These are phyloP conservation scores for Tetramorium alpestre DNA, from an alignment of 1,140 invertebrate species.

Conservation along the genomic window DNA sequence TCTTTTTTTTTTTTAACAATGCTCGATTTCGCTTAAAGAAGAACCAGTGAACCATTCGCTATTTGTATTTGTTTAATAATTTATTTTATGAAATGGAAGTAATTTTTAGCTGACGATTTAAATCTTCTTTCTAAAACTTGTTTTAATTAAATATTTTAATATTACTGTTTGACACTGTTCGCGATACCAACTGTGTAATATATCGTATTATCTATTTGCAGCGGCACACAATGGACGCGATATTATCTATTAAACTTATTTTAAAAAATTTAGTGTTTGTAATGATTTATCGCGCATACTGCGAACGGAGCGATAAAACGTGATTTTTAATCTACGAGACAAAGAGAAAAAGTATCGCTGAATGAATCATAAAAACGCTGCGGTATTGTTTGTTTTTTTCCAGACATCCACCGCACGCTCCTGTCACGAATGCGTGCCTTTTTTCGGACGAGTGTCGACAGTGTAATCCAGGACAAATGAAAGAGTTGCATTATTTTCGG, in stretches of 20 bases:
- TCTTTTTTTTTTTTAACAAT: neutral
- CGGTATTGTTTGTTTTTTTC: slow-evolving; percentile 55
- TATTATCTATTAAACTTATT: slow-evolving; percentile 36
- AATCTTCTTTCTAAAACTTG: neutral
- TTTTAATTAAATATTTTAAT: slow-evolving; percentile 12
- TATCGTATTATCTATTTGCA: neutral
- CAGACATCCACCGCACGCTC: slow-evolving; percentile 37
- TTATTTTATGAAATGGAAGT: neutral
- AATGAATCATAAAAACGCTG: slow-evolving; percentile 58
- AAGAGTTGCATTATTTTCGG: slow-evolving; percentile 62
- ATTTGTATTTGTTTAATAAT: neutral
- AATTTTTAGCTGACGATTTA: neutral
- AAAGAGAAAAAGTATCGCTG: slow-evolving; percentile 53
- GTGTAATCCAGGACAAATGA: slow-evolving; percentile 57
- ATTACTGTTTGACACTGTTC: neutral
- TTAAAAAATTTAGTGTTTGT: slow-evolving; percentile 25
- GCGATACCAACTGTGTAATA: neutral
- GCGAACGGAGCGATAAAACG: slow-evolving; percentile 43
- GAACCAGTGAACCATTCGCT: neutral
- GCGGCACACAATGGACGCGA: neutral
- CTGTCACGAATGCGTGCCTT: slow-evolving; percentile 59
- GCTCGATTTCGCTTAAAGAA: neutral
- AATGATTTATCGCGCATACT: slow-evolving; percentile 23
- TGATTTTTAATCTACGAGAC: slow-evolving; percentile 54
- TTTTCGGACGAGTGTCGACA: slow-evolving; percentile 57